A percentile compares a stretch with the other conserved stretches of the same genome.
Conservation (phyloP, 2,113 vertebrate species). For the Elanus axillaris region DNA sequence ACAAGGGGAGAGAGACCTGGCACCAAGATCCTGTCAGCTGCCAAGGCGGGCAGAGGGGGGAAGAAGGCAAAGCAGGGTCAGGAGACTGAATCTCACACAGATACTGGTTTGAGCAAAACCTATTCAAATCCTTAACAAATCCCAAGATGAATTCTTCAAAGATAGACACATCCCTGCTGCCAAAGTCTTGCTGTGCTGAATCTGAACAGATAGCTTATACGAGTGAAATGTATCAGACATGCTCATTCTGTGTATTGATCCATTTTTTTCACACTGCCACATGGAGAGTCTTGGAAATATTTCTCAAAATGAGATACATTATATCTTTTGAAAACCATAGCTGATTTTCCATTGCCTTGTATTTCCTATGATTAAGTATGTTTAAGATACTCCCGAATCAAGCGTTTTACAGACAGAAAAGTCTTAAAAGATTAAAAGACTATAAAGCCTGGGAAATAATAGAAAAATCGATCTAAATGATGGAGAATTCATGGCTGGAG, state of each 20-base stretch:
- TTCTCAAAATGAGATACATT: not conserved
- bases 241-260: not conserved
- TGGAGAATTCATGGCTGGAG: not conserved
- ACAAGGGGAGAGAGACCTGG: not conserved
- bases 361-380: not conserved
- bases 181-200: not conserved
- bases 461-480: not conserved
- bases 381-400: not conserved
- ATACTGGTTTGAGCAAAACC: not conserved
- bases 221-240: not conserved
- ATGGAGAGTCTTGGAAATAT: not conserved
- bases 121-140: not conserved
- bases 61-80: not conserved
- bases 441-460: not conserved
- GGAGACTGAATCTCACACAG: not conserved
- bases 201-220: not conserved
- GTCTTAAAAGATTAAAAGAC: not conserved
- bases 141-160: not conserved
- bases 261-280: not conserved
- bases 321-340: not conserved
- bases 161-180: not conserved
- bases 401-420: not conserved
- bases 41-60: not conserved
- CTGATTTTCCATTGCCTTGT: not conserved
- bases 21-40: rapidly evolving